phyloP scores from a whole-genome alignment of 1,140 invertebrate genomes.

The Prorops nasuta region DNA sequence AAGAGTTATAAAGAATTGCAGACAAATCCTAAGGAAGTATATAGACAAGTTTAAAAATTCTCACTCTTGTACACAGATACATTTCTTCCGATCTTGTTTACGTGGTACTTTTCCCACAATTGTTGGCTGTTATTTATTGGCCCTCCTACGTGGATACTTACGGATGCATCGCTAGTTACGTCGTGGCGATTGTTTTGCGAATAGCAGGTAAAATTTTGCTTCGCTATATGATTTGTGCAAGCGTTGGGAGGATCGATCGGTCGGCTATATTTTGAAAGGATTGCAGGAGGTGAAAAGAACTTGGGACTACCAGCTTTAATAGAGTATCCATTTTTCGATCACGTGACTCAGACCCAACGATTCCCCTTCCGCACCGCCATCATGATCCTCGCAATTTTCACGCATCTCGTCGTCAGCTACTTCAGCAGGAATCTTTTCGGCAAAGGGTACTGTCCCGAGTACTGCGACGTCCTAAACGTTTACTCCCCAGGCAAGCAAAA shows the following conservation, averaged over 20 bases:
- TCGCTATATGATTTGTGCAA: no score
- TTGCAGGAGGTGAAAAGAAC: constrained; percentile 63
- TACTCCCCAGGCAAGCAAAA: constrained; percentile 50
- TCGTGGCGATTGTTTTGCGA: constrained; percentile 66
- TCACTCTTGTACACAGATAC: constrained; percentile 52
- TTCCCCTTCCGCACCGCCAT: constrained; percentile 63
- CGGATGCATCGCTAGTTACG: constrained; percentile 69
- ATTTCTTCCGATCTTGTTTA: constrained; percentile 78
- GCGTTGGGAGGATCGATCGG: no score
- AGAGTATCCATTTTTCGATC: constrained; percentile 64
- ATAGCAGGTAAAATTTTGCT: constrained; percentile 60
- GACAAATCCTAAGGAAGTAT: no score
- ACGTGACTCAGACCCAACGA: constrained; percentile 56
- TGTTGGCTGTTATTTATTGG: constrained; percentile 77
- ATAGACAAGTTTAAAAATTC: no score
- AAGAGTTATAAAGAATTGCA: no score
- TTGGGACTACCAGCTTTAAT: constrained; percentile 64
- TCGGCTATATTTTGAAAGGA: no score
- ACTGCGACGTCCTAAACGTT: constrained; percentile 49
- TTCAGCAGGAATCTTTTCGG: constrained; percentile 60
- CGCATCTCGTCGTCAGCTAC: constrained; percentile 60
- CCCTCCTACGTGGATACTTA: constrained; percentile 71
- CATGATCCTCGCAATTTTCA: constrained; percentile 64
- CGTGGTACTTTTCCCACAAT: constrained; percentile 80
- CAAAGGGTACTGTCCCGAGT: constrained; percentile 56